Evolutionary conservation across 2,113 vertebrate species (phyloP).

Genomic region (Coregonus clupeaformis): DNA sequence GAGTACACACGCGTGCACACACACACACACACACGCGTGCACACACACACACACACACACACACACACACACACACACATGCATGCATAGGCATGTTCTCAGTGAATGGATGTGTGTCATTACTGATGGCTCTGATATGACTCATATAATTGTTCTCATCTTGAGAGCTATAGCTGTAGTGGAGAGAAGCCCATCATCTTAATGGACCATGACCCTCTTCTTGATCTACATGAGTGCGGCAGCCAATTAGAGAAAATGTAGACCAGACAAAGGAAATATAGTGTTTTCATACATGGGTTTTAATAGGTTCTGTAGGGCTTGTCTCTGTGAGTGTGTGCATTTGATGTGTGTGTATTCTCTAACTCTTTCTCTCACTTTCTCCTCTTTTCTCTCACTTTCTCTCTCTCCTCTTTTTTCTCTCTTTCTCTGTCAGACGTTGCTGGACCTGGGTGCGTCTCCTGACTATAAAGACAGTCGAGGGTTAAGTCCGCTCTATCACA

Average conservation of each 20-base stretch:
- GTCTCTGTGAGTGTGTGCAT: no score
- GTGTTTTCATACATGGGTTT: no score
- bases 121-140: constrained; percentile 30
- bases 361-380: no score
- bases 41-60: no score
- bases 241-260: no score
- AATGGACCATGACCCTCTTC: constrained; percentile 7
- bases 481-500: constrained; percentile 95
- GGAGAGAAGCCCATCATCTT: constrained; percentile 2
- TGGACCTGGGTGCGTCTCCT: constrained; percentile 93
- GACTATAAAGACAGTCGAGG: constrained; percentile 98
- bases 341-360: not conserved
- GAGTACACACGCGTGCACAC: constrained; percentile 58
- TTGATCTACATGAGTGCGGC: no score
- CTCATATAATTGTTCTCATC: constrained; percentile 42
- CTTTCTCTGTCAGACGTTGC: constrained; percentile 77
- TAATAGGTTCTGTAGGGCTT: no score
- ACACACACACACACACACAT: no score
- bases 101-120: not conserved
- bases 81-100: not conserved
- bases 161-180: constrained; percentile 19
- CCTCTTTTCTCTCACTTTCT: not conserved
- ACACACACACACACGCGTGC: no score
- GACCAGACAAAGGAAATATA: no score
- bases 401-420: no score